phyloP scores from a whole-genome alignment of 2,797 vertebrate species.

The Gadopsis marmoratus region DNA sequence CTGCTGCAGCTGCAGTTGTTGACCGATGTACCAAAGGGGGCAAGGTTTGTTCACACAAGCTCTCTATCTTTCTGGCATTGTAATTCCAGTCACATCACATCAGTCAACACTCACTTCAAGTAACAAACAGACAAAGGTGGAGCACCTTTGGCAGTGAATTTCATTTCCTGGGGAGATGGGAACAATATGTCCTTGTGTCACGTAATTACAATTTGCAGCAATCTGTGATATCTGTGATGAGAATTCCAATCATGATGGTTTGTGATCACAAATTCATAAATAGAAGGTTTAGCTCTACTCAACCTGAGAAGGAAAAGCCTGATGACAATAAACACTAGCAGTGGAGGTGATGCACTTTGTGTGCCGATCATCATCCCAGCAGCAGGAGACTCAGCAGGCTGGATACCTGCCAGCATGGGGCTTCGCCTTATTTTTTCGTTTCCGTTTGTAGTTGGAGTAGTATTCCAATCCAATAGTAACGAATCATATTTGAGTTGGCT shows the following conservation, averaged over 20 bases:
- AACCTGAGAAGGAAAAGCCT: neutral
- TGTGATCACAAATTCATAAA: neutral
- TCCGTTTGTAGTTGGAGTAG: too few species aligned
- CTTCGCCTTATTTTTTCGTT: neutral
- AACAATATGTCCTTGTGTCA: neutral
- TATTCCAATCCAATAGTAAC: too few species aligned
- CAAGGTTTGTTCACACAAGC: constrained; percentile 13
- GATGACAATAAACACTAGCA: neutral
- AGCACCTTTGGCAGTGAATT: neutral
- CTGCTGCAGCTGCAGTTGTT: constrained; percentile 23
- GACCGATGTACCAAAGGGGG: neutral
- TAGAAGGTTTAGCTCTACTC: neutral
- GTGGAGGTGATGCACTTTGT: neutral
- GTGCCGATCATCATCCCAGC: neutral
- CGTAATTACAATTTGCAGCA: neutral
- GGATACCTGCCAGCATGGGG: neutral
- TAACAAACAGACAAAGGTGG: neutral
- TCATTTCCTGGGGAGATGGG: neutral
- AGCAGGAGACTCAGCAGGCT: too few species aligned
- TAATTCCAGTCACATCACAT: constrained; percentile 32
- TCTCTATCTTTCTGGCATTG: constrained; percentile 9
- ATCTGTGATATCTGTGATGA: neutral
- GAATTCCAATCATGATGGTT: neutral
- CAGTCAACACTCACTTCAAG: neutral
- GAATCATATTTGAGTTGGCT: too few species aligned